Evolutionary conservation across 1,140 invertebrate genomes (phyloP).

Genomic region (Triops cancriformis): DNA sequence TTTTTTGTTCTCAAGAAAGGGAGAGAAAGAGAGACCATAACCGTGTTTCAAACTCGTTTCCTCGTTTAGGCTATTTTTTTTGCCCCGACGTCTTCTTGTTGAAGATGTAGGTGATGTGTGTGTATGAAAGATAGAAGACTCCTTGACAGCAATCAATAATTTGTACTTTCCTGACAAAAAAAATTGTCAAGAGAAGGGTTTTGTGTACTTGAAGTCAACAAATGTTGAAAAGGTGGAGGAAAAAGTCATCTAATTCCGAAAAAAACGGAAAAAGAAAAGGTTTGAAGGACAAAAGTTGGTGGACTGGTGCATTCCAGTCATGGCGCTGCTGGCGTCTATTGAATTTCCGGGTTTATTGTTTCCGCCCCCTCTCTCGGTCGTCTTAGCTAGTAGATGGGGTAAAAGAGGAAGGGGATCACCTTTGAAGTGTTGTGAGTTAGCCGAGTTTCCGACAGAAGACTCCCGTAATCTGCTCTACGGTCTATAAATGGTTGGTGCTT

Average conservation of each 20-base stretch:
- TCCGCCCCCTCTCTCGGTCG: background rate
- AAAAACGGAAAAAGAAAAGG: background rate
- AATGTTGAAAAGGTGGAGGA: background rate
- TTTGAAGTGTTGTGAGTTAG: conserved; percentile 1
- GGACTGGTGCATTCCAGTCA: background rate
- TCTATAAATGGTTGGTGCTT: conserved; percentile 4
- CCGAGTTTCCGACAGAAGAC: conserved; percentile 6
- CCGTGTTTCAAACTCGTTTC: too few species aligned
- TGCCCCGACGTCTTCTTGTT: background rate
- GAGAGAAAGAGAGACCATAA: background rate
- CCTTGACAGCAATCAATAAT: conserved; percentile 2
- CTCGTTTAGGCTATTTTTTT: background rate
- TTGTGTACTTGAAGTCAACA: too few species aligned
- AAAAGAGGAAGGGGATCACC: background rate
- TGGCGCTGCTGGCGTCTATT: background rate
- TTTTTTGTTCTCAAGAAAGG: background rate
- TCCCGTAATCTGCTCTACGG: background rate
- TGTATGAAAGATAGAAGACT: background rate
- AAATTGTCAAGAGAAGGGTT: background rate
- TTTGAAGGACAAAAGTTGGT: background rate
- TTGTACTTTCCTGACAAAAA: background rate
- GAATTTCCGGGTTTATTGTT: conserved; percentile 1
- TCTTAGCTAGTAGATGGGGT: background rate
- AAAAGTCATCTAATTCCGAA: background rate
- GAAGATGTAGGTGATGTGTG: background rate